phyloP scores from a whole-genome alignment of 2,797 vertebrate species.

The Rachycentron canadum region DNA sequence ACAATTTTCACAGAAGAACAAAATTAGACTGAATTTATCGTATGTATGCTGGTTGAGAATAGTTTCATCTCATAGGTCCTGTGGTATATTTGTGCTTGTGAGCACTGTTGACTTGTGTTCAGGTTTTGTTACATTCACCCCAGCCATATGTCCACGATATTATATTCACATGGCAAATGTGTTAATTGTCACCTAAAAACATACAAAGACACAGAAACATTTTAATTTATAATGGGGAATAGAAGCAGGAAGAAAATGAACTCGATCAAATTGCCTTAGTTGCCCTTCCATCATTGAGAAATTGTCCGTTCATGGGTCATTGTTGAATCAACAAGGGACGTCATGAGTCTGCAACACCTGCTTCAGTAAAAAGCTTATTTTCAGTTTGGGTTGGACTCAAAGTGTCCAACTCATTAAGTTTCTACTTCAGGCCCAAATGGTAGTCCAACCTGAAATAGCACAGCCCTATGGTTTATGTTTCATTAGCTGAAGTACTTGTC shows the following conservation, averaged over 20 bases:
- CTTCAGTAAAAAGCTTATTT: conserved; percentile 14
- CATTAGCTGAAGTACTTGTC: not conserved
- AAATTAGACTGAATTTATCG: conserved; percentile 16
- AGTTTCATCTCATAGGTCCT: not conserved
- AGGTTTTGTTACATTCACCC: conserved; percentile 12
- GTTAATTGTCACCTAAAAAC: conserved; percentile 38
- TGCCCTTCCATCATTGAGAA: conserved; percentile 31
- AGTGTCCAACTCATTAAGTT: conserved; percentile 9
- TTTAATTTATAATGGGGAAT: conserved; percentile 35
- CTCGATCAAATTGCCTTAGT: conserved; percentile 39
- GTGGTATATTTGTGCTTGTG: not conserved
- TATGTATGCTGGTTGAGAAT: not conserved
- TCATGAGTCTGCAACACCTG: conserved; percentile 7
- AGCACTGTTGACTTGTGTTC: not conserved
- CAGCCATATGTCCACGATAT: conserved; percentile 19
- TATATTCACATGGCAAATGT: conserved; percentile 19
- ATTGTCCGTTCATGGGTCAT: conserved; percentile 6
- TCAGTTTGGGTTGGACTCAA: conserved; percentile 13
- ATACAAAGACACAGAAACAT: conserved; percentile 53
- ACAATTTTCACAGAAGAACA: conserved; percentile 15
- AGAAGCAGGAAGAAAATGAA: conserved; percentile 54
- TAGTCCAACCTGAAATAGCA: conserved; percentile 13
- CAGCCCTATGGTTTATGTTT: conserved; percentile 3
- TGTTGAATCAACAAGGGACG: conserved; percentile 15
- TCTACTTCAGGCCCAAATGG: not conserved